A percentile compares a stretch with the other conserved stretches of the same genome.
Conservation (phyloP, 2,113 vertebrate genomes). For the Chaetorhynchus papuensis region DNA sequence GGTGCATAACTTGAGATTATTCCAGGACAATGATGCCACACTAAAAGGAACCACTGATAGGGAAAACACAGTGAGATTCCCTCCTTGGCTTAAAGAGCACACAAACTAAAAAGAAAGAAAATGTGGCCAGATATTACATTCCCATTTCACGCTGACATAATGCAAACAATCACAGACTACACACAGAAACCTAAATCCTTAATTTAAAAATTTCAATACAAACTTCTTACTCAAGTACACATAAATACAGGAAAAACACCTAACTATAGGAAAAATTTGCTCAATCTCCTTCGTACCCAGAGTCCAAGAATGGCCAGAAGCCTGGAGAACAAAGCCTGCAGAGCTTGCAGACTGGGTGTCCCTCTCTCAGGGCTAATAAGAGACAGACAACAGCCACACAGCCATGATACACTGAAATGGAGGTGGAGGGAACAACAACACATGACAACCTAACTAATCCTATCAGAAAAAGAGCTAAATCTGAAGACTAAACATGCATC, state of each 20-base stretch:
- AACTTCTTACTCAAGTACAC: not conserved
- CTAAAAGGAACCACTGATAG: not conserved
- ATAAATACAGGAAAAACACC: not conserved
- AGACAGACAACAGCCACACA: not conserved
- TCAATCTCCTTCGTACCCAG: not conserved
- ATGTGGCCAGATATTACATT: not conserved
- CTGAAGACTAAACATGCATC: not conserved
- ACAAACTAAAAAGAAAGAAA: not conserved
- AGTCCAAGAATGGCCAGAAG: not conserved
- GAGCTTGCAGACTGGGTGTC: not conserved
- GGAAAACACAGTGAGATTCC: rapidly evolving
- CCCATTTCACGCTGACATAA: rapidly evolving
- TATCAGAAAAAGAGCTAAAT: not conserved
- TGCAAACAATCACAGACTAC: not conserved
- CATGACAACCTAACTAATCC: not conserved
- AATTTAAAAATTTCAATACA: not conserved
- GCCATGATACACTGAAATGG: not conserved
- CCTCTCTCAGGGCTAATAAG: not conserved
- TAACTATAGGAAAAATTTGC: not conserved
- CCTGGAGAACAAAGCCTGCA: not conserved
- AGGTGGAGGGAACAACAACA: not conserved
- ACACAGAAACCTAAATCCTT: not conserved
- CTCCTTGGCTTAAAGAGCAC: not conserved
- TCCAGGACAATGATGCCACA: not conserved
- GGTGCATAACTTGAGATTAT: not conserved